phyloP scores from a whole-genome alignment of 2,797 vertebrate species.

The Myotis pilosus region DNA sequence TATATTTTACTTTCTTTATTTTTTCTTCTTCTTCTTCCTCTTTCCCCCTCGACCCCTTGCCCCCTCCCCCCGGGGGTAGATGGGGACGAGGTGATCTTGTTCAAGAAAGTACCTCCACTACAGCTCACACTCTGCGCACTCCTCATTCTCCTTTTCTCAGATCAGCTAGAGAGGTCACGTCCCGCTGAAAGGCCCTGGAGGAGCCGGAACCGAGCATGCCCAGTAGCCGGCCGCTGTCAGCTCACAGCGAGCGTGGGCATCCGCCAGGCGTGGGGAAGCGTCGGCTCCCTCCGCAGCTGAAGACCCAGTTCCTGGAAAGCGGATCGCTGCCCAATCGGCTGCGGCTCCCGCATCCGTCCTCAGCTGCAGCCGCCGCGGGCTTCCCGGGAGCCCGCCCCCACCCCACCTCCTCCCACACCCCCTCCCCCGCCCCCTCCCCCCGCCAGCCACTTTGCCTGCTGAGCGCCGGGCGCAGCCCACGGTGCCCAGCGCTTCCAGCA shows the following conservation, averaged over 20 bases:
- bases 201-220: conserved; percentile 62
- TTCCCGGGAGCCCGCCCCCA: background rate
- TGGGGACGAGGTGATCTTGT: background rate
- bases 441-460: background rate
- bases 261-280: background rate
- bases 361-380: background rate
- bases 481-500: background rate
- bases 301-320: conserved; percentile 6
- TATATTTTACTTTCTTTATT: background rate
- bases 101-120: background rate
- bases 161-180: background rate
- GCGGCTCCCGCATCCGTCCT: background rate
- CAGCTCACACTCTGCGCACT: background rate
- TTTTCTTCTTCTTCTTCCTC: no score
- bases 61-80: accelerated
- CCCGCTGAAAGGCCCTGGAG: background rate
- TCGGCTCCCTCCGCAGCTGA: background rate
- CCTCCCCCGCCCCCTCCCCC: no score
- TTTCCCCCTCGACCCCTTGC: accelerated
- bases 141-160: background rate
- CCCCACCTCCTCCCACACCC: background rate
- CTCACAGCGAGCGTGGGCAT: background rate
- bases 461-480: background rate
- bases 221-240: conserved; percentile 35
- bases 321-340: accelerated